Percentiles rank a stretch among this genome's conserved stretches.
These are phyloP conservation scores for Spodoptera littoralis DNA, from an alignment of 2,888 invertebrate species.

Conservation along the genomic window DNA sequence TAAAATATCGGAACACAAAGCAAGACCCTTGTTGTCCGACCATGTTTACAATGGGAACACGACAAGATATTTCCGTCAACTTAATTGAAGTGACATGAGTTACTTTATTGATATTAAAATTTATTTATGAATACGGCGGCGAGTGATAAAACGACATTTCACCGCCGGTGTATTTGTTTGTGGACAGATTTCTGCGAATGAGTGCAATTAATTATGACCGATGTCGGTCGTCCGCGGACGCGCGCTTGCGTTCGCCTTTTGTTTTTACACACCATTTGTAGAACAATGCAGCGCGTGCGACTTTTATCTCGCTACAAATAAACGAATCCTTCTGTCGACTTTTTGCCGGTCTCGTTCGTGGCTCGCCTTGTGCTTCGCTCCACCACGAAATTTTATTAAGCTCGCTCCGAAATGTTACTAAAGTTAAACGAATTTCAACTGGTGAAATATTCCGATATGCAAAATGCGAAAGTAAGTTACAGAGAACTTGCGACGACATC, in stretches of 20 bases:
- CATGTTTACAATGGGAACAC: conserved; percentile 55
- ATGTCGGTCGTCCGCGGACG: conserved; percentile 71
- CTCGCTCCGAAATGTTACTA: conserved; percentile 68
- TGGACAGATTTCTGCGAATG: conserved; percentile 81
- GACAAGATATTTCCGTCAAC: conserved; percentile 65
- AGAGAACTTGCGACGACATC: conserved; percentile 57
- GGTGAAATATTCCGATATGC: conserved; percentile 66
- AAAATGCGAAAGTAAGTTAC: conserved; percentile 60
- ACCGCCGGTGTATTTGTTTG: conserved; percentile 74
- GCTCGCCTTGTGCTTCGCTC: conserved; percentile 60
- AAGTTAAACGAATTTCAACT: conserved; percentile 63
- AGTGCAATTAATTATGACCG: conserved; percentile 84
- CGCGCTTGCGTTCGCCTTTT: conserved; percentile 70
- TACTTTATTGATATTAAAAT: conserved; percentile 73
- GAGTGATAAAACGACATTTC: conserved; percentile 81
- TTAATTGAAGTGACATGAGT: conserved; percentile 68
- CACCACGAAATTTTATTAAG: conserved; percentile 74
- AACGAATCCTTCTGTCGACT: conserved; percentile 71
- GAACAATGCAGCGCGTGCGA: conserved; percentile 81
- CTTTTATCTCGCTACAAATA: conserved; percentile 80
- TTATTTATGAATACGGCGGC: conserved; percentile 76
- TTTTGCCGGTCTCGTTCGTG: conserved; percentile 69
- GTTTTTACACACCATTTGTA: conserved; percentile 82
- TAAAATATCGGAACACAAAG: conserved; percentile 43
- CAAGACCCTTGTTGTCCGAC: conserved; percentile 35